These are phyloP conservation scores for Oligia strigilis DNA, from an alignment of 2,888 invertebrate genomes.

Conservation along the genomic window DNA sequence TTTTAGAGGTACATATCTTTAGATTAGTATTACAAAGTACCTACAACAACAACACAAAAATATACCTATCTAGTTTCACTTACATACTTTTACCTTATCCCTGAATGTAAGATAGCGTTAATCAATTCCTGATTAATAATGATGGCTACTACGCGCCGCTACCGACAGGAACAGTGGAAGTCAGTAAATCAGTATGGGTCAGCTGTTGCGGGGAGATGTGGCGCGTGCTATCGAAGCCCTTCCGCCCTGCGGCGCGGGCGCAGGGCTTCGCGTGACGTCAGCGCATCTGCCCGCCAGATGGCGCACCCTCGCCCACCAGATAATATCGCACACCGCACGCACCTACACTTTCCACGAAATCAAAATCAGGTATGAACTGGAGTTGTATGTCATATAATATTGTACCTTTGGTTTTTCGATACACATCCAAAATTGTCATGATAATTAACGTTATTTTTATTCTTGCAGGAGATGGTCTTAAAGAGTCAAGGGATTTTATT, in stretches of 20 bases:
- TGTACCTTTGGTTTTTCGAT: too few species aligned
- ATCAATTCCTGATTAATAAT: constrained; percentile 9
- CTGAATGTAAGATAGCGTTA: neutral
- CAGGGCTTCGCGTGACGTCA: constrained; percentile 88
- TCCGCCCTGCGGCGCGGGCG: constrained; percentile 67
- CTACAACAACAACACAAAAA: neutral
- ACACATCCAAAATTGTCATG: neutral
- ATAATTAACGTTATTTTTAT: neutral
- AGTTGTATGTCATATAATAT: constrained; percentile 7
- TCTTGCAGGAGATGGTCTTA: neutral
- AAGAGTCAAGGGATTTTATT: neutral
- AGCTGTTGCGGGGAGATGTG: constrained; percentile 79
- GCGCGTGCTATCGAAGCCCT: constrained; percentile 78
- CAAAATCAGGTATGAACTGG: constrained; percentile 68
- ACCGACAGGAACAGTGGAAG: constrained; percentile 29
- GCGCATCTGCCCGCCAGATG: constrained; percentile 89
- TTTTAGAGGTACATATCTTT: too few species aligned
- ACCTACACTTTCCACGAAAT: constrained; percentile 71
- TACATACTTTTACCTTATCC: neutral
- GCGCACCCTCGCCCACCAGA: constrained; percentile 84
- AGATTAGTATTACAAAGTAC: neutral
- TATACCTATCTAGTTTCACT: neutral
- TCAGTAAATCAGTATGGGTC: constrained; percentile 86
- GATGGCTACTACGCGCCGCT: neutral
- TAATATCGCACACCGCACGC: constrained; percentile 86